These are phyloP conservation scores for Ypsolopha sequella DNA, from an alignment of 2,888 invertebrate genomes.

Conservation along the genomic window DNA sequence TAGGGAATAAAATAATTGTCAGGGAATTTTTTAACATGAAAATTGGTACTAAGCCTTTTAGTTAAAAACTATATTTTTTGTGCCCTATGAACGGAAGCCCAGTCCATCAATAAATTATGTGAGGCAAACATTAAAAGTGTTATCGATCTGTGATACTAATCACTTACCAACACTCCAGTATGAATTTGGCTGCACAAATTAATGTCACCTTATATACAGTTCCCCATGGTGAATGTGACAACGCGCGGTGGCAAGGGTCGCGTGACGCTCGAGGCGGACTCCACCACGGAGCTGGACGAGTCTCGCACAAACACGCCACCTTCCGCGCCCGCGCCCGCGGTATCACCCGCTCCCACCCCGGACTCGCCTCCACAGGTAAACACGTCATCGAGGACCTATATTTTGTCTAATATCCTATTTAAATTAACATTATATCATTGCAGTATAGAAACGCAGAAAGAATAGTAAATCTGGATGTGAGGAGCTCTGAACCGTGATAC, in stretches of 20 bases:
- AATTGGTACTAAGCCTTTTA: too few species aligned
- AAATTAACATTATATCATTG: too few species aligned
- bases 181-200: neutral
- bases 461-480: too few species aligned
- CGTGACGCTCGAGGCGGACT: conserved; percentile 36
- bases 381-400: too few species aligned
- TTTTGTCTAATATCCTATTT: too few species aligned
- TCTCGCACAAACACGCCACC: neutral
- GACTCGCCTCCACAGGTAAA: conserved; percentile 4
- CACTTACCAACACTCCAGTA: neutral
- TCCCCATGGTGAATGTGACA: neutral
- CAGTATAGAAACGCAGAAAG: too few species aligned
- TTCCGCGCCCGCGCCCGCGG: neutral
- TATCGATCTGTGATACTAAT: neutral
- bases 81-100: too few species aligned
- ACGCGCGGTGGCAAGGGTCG: conserved; percentile 7
- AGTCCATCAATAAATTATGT: too few species aligned
- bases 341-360: conserved; percentile 3
- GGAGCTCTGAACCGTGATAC: too few species aligned
- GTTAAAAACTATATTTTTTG: too few species aligned
- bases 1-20: too few species aligned
- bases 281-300: conserved; percentile 34
- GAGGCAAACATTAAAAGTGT: neutral
- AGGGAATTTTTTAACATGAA: too few species aligned
- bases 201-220: neutral